Conservation (phyloP, 2,888 invertebrate species). For the Disparrhopalites patrizii region DNA sequence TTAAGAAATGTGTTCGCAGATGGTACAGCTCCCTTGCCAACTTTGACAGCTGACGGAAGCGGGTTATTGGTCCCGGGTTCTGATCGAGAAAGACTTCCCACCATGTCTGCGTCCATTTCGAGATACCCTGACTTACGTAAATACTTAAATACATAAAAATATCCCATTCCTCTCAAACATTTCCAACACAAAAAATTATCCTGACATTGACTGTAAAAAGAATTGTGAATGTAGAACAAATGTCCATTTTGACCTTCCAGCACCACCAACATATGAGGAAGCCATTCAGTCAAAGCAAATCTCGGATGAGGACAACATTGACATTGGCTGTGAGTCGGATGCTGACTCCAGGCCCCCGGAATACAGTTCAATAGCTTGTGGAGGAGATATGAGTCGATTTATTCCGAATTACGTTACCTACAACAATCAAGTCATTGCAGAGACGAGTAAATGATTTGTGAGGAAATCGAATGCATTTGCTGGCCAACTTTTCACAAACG, state of each 20-base stretch:
- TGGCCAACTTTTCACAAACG: not conserved
- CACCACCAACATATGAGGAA: slow-evolving; percentile 22
- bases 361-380: slow-evolving; percentile 6
- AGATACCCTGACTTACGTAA: slow-evolving; percentile 21
- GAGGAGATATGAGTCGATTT: not conserved
- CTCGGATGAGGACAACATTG: not conserved
- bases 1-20: slow-evolving; percentile 52
- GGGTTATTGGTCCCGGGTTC: not conserved
- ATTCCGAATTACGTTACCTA: slow-evolving; percentile 24
- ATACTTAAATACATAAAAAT: too few relatives aligned
- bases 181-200: too few relatives aligned
- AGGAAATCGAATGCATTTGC: too few relatives aligned
- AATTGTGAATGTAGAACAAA: not conserved
- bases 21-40: slow-evolving; percentile 20
- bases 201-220: not conserved
- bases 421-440: not conserved
- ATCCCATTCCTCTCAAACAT: too few relatives aligned
- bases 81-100: not conserved
- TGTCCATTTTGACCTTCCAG: not conserved
- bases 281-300: not conserved
- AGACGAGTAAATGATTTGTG: too few relatives aligned
- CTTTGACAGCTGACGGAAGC: not conserved
- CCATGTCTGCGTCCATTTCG: slow-evolving; percentile 11
- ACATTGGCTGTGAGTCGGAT: not conserved
- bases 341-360: not conserved